phyloP scores from a whole-genome alignment of 2,888 invertebrate genomes.

The Melipona bicolor region DNA sequence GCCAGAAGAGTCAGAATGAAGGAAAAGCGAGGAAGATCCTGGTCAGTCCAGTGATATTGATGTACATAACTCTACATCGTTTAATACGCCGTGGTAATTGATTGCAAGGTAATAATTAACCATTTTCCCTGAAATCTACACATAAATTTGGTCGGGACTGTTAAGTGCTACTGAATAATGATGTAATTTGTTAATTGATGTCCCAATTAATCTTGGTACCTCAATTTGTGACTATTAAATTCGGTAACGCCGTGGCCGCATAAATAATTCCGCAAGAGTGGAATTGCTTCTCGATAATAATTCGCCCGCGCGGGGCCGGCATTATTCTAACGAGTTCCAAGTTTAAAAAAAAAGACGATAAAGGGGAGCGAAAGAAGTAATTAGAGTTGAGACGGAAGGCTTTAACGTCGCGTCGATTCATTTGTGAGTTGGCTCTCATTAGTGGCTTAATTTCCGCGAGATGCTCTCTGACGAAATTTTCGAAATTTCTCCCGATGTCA shows the following conservation, averaged over 20 bases:
- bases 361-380: slow-evolving; percentile 18
- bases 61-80: neutral
- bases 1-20: neutral
- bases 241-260: neutral
- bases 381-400: slow-evolving; percentile 30
- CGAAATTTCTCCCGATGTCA: slow-evolving; percentile 32
- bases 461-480: slow-evolving; percentile 30
- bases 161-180: neutral
- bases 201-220: neutral
- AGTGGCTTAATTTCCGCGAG: slow-evolving; percentile 42
- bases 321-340: slow-evolving; percentile 27
- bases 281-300: slow-evolving; percentile 6
- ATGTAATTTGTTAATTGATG: neutral
- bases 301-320: neutral
- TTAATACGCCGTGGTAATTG: neutral
- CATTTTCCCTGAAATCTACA: neutral
- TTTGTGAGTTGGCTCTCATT: slow-evolving; percentile 23
- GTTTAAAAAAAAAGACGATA: slow-evolving; percentile 11
- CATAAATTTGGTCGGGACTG: neutral
- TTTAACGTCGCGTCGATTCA: slow-evolving; percentile 23
- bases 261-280: neutral
- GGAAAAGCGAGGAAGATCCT: neutral
- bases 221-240: neutral
- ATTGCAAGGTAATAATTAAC: neutral
- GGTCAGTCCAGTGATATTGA: neutral